Conservation (phyloP, 2,797 vertebrate genomes). For the Catamblyrhynchus diadema region DNA sequence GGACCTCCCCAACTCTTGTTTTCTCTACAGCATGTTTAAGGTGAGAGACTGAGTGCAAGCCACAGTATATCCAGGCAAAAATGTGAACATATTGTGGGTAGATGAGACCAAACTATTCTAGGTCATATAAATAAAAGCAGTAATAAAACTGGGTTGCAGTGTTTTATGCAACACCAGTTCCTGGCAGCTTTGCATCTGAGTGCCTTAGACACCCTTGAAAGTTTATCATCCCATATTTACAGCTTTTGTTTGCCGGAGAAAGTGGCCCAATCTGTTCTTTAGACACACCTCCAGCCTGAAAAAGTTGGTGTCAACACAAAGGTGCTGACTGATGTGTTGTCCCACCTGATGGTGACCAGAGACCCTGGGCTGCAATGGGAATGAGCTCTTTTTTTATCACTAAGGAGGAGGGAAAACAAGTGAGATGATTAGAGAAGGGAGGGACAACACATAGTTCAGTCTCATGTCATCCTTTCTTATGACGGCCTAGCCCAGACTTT, state of each 20-base stretch:
- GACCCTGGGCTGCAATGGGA: fast-evolving
- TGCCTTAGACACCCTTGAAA: neutral
- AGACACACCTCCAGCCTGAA: neutral
- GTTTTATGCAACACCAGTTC: neutral
- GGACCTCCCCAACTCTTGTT: neutral
- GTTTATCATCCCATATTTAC: neutral
- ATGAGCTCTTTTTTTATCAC: neutral
- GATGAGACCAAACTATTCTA: neutral
- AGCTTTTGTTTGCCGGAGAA: neutral
- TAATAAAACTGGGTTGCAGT: neutral
- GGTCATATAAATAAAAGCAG: neutral
- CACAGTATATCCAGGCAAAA: neutral
- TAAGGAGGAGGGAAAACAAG: neutral
- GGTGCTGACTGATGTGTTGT: neutral
- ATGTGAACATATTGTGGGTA: neutral
- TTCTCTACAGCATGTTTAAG: neutral
- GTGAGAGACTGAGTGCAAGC: neutral
- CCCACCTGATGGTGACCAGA: neutral
- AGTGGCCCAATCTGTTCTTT: neutral
- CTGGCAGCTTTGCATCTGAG: neutral
- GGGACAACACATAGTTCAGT: neutral
- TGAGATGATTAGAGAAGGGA: neutral
- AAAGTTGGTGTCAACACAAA: neutral
- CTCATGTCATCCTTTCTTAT: neutral
- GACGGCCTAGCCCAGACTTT: neutral